Base-by-base conservation (phyloP, 2,888 invertebrate species). In the Monoplex corrugatus region DNA sequence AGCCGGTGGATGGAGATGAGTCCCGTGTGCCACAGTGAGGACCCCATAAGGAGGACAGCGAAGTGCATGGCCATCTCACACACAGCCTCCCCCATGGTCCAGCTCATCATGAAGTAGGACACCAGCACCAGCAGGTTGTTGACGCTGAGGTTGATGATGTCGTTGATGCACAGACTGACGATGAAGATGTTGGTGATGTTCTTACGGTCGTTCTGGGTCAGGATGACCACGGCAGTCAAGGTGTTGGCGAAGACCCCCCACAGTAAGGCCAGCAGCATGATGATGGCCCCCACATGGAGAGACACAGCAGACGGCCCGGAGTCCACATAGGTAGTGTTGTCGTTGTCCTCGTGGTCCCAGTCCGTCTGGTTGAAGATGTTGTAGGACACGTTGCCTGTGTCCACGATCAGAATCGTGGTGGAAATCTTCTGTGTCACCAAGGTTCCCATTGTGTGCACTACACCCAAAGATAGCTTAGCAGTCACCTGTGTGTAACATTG, bases 131-230 rank as follows among this genome's bases (percentile, higher is more conserved):
- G 87, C 28, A 94, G 93, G 87, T 95, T 95, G 88, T 94, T 95
- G 75, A 95, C 91, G 80, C 94, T 92, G 38, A 95, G 92, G 89
- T 94, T 95, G 68, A 95, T 90, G 35, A 95, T 93, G 89, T 95
- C 95, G 88, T 95, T 95, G 75, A 95, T 94, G 88, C 95, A 95
- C 40, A 95, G 92, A 90, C 95, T 95, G n/a, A 94, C 93, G 68
- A 95, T 95, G 90, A 95, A 95, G 75, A 95, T 94, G 90, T 95
- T 95, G 87, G 95, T 95, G 40, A 95, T 94, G 90, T 94, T 95
- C 75, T 92, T 93, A 40, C 93, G 88, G 85, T 94, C 93, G 82
- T 92, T 90, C 86, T 93, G 93, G 23, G 92, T 92, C 23, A 93
- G 91, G 86, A 93, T 92, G 35, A 94, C 94, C 16, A 92, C 90